Evolutionary conservation across 2,888 invertebrate genomes (phyloP).

Genomic region (Gymnocheta viridis): DNA sequence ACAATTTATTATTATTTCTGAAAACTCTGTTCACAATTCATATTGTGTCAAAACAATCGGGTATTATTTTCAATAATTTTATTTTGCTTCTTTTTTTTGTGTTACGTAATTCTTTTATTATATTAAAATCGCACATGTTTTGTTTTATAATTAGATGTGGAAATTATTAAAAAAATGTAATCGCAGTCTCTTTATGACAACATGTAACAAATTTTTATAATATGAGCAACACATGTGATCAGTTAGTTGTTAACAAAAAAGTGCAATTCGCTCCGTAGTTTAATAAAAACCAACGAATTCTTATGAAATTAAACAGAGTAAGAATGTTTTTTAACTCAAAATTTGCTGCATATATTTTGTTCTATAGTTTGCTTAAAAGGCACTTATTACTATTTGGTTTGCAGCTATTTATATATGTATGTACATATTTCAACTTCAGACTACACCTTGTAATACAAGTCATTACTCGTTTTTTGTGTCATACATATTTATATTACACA

Average conservation of each 20-base stretch:
- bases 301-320: neutral
- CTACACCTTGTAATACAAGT: too few relatives aligned
- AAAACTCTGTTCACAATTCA: conserved; percentile 53
- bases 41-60: conserved; percentile 67
- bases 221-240: conserved; percentile 47
- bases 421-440: too few relatives aligned
- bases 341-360: conserved; percentile 27
- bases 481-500: too few relatives aligned
- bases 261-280: neutral
- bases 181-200: neutral
- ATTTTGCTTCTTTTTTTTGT: neutral
- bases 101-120: conserved; percentile 10
- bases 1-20: conserved; percentile 30
- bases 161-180: neutral
- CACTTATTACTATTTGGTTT: too few relatives aligned
- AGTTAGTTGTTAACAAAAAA: conserved; percentile 5
- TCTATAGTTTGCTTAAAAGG: too few relatives aligned
- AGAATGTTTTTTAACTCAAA: neutral
- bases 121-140: conserved; percentile 30
- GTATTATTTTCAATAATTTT: conserved; percentile 32
- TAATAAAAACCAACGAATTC: neutral
- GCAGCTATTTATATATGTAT: too few relatives aligned
- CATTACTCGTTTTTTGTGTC: too few relatives aligned
- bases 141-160: conserved; percentile 15
- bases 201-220: conserved; percentile 38